A percentile compares a stretch with the other conserved stretches of the same genome.
phyloP scores from a whole-genome alignment of 2,888 invertebrate species.

The Craniophora ligustri region DNA sequence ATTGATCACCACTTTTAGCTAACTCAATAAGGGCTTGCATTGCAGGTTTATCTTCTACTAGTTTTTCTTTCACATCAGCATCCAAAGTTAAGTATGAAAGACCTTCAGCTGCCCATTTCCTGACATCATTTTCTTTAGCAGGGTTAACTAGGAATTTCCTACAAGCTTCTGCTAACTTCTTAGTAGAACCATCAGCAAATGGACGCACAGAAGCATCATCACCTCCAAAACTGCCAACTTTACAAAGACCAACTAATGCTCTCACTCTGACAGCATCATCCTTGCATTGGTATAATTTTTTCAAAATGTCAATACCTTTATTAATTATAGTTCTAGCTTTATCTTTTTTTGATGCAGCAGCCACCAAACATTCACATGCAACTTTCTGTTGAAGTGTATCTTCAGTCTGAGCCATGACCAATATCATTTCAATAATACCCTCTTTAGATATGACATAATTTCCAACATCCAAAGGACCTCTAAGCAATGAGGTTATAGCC shows the following conservation, averaged over 20 bases:
- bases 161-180: constrained; percentile 97
- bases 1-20: constrained; percentile 95
- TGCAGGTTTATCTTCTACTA: constrained; percentile 95
- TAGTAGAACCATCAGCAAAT: constrained; percentile 98
- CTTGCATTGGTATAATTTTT: constrained; percentile 96
- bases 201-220: constrained; percentile 98
- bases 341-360: constrained; percentile 98
- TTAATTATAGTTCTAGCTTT: constrained; percentile 96
- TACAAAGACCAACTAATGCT: constrained; percentile 97
- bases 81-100: constrained; percentile 98
- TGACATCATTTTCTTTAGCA: constrained; percentile 95
- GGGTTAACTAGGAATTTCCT: constrained; percentile 96
- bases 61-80: constrained; percentile 99
- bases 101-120: constrained; percentile 99
- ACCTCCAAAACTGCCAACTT: constrained; percentile 98
- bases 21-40: constrained; percentile 96
- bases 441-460: constrained; percentile 94
- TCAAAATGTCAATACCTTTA: constrained; percentile 97
- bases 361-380: constrained; percentile 98
- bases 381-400: constrained; percentile 96
- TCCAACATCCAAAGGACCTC: constrained; percentile 98
- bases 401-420: constrained; percentile 98
- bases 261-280: constrained; percentile 97
- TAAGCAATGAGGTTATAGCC: constrained; percentile 95
- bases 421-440: constrained; percentile 98